Evolutionary conservation across 2,797 vertebrate genomes (phyloP).

Genomic region (Gobionotothen gibberifrons): DNA sequence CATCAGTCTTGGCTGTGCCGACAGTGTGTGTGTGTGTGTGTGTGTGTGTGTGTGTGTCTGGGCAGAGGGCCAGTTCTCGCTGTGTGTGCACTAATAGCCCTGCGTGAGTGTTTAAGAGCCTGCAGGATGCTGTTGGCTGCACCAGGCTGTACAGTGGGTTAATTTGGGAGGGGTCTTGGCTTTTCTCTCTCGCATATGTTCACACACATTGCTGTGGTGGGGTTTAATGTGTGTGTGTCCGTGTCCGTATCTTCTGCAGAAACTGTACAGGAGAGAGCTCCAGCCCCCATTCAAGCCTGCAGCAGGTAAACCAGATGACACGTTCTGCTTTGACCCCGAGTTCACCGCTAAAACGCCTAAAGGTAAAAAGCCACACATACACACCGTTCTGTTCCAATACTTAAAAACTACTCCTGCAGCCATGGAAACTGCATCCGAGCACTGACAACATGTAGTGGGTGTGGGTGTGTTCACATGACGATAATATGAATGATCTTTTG

Average conservation of each 20-base stretch:
- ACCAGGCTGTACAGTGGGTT: conserved; percentile 64
- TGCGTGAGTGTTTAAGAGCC: conserved; percentile 79
- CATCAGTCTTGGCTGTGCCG: conserved; percentile 67
- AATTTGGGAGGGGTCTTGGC: conserved; percentile 68
- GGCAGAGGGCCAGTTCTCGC: conserved; percentile 79
- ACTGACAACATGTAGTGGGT: conserved; percentile 23
- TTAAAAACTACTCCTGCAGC: conserved; percentile 50
- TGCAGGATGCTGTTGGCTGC: conserved; percentile 76
- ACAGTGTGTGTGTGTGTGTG: conserved; percentile 38
- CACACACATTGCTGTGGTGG: conserved; percentile 23
- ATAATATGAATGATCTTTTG: conserved; percentile 47
- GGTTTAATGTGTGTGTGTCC: conserved; percentile 32
- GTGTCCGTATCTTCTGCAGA: conserved; percentile 77
- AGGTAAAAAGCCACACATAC: conserved; percentile 81
- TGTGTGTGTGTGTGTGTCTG: conserved; percentile 62
- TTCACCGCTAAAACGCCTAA: conserved; percentile 99
- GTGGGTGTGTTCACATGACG: conserved; percentile 28
- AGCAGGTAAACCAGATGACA: conserved; percentile 96
- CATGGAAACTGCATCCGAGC: conserved; percentile 61
- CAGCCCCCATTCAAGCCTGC: conserved; percentile 97
- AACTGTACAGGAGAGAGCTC: conserved; percentile 94
- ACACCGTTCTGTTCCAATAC: conserved; percentile 12
- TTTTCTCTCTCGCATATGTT: conserved; percentile 50
- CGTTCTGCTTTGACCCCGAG: conserved; percentile 99
- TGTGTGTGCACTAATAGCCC: conserved; percentile 79